Percentiles rank a stretch among this genome's conserved stretches.
These are phyloP conservation scores for Drosophila trapezifrons DNA, from an alignment of 1,140 invertebrate genomes.

Conservation along the genomic window DNA sequence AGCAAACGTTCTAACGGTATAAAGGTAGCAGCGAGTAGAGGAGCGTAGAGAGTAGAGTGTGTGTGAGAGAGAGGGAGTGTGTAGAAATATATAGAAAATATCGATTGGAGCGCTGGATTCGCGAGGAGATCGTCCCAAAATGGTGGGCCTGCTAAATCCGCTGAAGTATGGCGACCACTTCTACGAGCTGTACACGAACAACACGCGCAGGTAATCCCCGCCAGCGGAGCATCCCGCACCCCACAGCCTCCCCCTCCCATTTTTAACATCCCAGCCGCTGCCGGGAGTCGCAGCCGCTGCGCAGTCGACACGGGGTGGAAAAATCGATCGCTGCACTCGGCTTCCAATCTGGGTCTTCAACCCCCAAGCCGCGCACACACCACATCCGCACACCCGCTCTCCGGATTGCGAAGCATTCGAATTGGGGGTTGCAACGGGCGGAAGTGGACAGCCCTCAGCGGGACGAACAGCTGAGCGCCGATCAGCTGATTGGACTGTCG, in stretches of 20 bases:
- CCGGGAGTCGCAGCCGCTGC: constrained; percentile 5
- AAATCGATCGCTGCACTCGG: constrained; percentile 73
- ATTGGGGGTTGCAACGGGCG: constrained; percentile 57
- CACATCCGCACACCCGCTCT: constrained; percentile 3
- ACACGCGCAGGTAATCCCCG: constrained; percentile 76
- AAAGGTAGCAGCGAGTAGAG: constrained; percentile 7
- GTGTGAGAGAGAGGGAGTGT: neutral
- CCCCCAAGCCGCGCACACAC: constrained; percentile 39
- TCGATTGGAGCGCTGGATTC: constrained; percentile 59
- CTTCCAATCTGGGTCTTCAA: constrained; percentile 73
- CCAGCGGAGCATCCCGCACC: constrained; percentile 29
- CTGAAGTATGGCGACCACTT: constrained; percentile 84
- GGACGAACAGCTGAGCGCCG: constrained; percentile 52
- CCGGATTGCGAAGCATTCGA: neutral
- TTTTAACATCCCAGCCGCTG: constrained; percentile 6
- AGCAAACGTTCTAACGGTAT: constrained; percentile 17
- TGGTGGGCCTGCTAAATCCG: constrained; percentile 82
- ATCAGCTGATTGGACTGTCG: constrained; percentile 38
- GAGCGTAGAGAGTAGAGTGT: neutral
- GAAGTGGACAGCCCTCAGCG: constrained; percentile 47
- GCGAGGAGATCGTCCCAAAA: constrained; percentile 32
- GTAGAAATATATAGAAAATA: constrained; percentile 53
- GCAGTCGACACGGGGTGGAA: constrained; percentile 55
- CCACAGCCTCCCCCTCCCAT: constrained; percentile 6
- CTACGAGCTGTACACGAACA: constrained; percentile 83